A percentile compares a stretch with the other conserved stretches of the same genome.
Conservation (phyloP, 2,113 vertebrate species). For the Ursus arctos region DNA sequence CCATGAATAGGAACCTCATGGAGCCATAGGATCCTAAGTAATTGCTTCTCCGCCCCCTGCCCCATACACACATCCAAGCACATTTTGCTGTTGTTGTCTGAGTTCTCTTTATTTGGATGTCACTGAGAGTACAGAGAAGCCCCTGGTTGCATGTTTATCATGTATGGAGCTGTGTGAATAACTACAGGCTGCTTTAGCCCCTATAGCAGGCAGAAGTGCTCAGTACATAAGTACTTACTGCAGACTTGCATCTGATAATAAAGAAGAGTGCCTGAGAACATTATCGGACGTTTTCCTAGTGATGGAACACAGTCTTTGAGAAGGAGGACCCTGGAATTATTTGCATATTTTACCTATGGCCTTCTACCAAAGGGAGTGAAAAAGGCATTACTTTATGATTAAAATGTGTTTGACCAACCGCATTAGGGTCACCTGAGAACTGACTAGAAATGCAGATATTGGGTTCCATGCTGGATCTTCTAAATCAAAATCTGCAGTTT, state of each 20-base stretch:
- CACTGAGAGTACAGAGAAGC: background rate
- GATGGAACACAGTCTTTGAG: background rate
- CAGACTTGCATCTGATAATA: background rate
- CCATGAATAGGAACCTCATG: background rate
- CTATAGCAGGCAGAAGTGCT: background rate
- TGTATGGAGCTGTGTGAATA: background rate
- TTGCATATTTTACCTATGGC: background rate
- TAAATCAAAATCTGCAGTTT: slow-evolving; percentile 20
- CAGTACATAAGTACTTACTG: background rate
- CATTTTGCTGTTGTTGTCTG: background rate
- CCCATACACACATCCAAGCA: background rate
- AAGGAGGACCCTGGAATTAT: background rate
- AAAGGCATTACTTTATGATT: background rate
- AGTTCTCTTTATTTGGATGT: background rate
- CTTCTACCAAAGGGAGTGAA: background rate
- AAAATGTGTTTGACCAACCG: background rate
- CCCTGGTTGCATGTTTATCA: background rate
- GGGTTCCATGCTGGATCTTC: background rate
- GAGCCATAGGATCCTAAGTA: background rate
- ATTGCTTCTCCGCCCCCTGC: background rate
- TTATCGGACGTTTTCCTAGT: background rate
- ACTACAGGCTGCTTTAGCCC: background rate
- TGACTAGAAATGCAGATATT: background rate
- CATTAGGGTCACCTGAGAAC: background rate
- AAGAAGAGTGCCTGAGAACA: background rate